These are phyloP conservation scores for Limnephilus auricula DNA, from an alignment of 2,888 invertebrate species.

Conservation along the genomic window DNA sequence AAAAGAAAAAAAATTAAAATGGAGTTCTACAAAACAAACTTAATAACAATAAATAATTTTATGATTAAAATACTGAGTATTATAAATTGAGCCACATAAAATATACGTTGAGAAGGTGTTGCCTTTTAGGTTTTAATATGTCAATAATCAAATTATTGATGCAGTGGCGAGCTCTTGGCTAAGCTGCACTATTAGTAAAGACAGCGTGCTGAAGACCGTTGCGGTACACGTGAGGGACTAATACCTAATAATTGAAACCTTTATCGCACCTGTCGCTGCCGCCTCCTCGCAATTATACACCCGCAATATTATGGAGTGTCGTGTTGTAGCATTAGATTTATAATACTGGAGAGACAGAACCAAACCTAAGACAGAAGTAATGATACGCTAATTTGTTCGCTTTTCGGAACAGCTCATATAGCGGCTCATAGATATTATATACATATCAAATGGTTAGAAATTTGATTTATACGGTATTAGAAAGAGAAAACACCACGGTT, in stretches of 20 bases:
- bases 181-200: neutral
- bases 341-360: neutral
- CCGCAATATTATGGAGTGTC: neutral
- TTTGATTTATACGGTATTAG: too few species aligned
- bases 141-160: neutral
- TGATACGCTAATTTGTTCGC: too few species aligned
- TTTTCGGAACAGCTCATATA: too few species aligned
- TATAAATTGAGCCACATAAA: neutral
- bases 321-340: neutral
- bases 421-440: too few species aligned
- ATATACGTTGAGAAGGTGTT: neutral
- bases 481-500: too few species aligned
- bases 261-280: conserved; percentile 28
- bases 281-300: neutral
- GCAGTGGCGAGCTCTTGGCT: neutral
- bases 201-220: neutral
- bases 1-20: too few species aligned
- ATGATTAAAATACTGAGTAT: too few species aligned
- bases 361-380: neutral
- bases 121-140: too few species aligned
- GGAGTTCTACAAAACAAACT: too few species aligned
- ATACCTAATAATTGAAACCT: conserved; percentile 47
- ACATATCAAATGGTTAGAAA: too few species aligned
- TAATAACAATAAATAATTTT: too few species aligned
- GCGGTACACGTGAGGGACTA: conserved; percentile 53